Base-by-base conservation (phyloP, 2,888 invertebrate genomes). In the Drosophila birchii region DNA sequence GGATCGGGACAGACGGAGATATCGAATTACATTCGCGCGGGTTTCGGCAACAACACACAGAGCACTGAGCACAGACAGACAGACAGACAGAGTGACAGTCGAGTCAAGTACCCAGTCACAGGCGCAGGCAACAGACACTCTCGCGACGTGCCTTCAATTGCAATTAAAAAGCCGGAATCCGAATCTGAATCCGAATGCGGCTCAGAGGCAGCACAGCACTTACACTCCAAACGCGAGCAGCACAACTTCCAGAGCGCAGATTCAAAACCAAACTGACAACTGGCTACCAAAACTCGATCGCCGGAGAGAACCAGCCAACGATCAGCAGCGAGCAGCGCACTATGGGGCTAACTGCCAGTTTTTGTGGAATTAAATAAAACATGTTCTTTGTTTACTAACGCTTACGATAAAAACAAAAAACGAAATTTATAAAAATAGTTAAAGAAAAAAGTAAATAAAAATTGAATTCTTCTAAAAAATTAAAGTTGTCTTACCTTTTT, bases 141-240 rank as follows among this genome's bases (percentile, higher is more conserved):
- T 38, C 47, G 75, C 51, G 76, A 78, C 75, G 82, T 85, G 88
- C 82, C 86, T 81, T 82, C 78, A 87, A 82, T 84, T 85, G 88
- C 86, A 87, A 85, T 84, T 78, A 76, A 76, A 79, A 85, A 87
- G 84, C 84, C 84, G 88, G 84, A 84, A 85, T 84, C 79, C 76
- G 78, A 75, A 60, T 45, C 47, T 45, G 34, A 57, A 45, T 36
- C 53, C 57, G 34, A 58, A 51, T 51, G 9, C 41, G 32, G 32
- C 29, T 29, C 29, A 8, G 29, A 29, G 29, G 29, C 8, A 29
- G 29, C 62, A 81, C 41, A 38, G 6, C 62, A 87, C 83, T 85
- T 78, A 76, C 85, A 69, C 57, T 76, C 64, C 51, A 76, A 72
- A 55, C 56, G 38, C 68, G 75, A 53, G 38, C 59, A 70, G 54